Percentiles rank a stretch among this genome's conserved stretches.
phyloP scores from a whole-genome alignment of 2,797 vertebrate genomes.

The Discoglossus pictus region DNA sequence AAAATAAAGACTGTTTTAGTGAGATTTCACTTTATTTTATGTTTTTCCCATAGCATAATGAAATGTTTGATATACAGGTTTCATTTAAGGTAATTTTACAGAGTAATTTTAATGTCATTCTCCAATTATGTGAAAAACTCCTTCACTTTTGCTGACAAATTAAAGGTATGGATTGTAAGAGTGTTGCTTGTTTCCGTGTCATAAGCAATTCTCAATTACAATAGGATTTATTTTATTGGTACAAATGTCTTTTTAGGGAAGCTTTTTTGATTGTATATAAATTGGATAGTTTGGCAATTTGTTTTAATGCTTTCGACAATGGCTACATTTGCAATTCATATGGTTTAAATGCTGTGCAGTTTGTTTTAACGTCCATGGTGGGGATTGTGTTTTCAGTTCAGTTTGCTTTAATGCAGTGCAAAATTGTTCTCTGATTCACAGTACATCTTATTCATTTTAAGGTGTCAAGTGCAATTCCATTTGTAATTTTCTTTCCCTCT shows the following conservation, averaged over 20 bases:
- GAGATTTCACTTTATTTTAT: too few relatives aligned
- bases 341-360: not conserved
- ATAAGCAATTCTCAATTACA: too few relatives aligned
- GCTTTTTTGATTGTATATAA: not conserved
- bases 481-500: slow-evolving; percentile 35
- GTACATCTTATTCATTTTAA: slow-evolving; percentile 35
- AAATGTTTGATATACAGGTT: too few relatives aligned
- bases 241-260: not conserved
- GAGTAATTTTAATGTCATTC: too few relatives aligned
- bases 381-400: slow-evolving; percentile 30
- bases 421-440: slow-evolving; percentile 19
- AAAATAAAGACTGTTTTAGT: too few relatives aligned
- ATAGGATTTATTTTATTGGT: too few relatives aligned
- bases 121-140: too few relatives aligned
- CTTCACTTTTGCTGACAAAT: too few relatives aligned
- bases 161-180: too few relatives aligned
- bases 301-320: slow-evolving; percentile 2
- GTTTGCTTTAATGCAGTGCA: slow-evolving; percentile 31
- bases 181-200: too few relatives aligned
- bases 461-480: slow-evolving; percentile 31
- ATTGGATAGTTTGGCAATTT: not conserved
- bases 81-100: too few relatives aligned
- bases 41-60: too few relatives aligned
- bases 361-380: slow-evolving; percentile 17
- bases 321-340: slow-evolving; percentile 11